Evolutionary conservation across 2,888 invertebrate genomes (phyloP).

Genomic region (Melinaea marsaeus): DNA sequence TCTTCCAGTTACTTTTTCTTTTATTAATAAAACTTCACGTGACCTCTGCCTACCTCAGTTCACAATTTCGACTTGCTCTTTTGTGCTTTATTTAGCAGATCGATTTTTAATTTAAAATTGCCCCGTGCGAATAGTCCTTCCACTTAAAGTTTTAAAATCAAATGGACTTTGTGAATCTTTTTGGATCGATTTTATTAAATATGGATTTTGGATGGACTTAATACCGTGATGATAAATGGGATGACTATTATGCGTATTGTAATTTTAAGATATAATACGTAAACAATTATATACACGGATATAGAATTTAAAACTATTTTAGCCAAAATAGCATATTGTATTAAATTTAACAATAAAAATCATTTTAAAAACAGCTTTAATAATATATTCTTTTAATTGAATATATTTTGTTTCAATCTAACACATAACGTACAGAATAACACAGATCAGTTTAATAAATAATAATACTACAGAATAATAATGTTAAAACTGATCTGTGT

Average conservation of each 20-base stretch:
- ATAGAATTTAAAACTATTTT: too few relatives aligned
- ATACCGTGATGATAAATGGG: not conserved
- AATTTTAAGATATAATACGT: too few relatives aligned
- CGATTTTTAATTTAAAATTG: conserved; percentile 37
- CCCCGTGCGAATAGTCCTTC: conserved; percentile 28
- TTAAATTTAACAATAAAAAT: too few relatives aligned
- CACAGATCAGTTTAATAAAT: too few relatives aligned
- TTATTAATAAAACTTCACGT: conserved; percentile 68
- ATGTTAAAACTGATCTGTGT: too few relatives aligned
- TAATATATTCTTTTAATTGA: too few relatives aligned
- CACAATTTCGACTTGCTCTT: conserved; percentile 39
- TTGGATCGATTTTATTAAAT: not conserved
- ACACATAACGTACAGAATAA: too few relatives aligned
- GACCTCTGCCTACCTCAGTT: conserved; percentile 41
- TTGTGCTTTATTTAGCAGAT: conserved; percentile 43
- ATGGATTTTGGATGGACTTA: not conserved
- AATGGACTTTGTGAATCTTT: conserved; percentile 25
- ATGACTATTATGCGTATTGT: not conserved
- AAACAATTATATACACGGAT: too few relatives aligned
- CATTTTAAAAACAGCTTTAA: too few relatives aligned
- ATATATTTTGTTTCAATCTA: too few relatives aligned
- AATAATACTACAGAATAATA: too few relatives aligned
- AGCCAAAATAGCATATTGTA: too few relatives aligned
- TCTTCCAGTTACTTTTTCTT: conserved; percentile 60
- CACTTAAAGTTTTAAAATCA: conserved; percentile 30